Evolutionary conservation across 1,140 invertebrate species (phyloP).

Genomic region (Belonocnema kinseyi): DNA sequence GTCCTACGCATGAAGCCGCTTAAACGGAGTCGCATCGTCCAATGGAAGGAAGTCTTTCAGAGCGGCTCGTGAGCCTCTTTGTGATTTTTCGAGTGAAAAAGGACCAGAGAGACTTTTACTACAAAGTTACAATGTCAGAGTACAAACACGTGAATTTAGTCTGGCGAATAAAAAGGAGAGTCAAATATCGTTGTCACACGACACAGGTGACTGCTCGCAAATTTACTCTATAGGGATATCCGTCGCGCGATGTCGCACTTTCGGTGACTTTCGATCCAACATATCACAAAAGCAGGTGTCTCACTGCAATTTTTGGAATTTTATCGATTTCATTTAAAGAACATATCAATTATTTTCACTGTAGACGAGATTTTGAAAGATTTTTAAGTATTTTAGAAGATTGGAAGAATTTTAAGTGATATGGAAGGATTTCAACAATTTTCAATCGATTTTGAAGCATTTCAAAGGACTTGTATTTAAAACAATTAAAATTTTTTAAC

Average conservation of each 20-base stretch:
- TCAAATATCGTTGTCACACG: constrained; percentile 45
- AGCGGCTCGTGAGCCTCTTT: constrained; percentile 50
- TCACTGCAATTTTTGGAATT: background rate
- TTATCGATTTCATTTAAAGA: background rate
- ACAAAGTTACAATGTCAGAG: constrained; percentile 34
- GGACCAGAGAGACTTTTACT: constrained; percentile 31
- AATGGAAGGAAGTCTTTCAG: constrained; percentile 52
- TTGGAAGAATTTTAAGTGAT: no score
- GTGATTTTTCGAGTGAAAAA: constrained; percentile 52
- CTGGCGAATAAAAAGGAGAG: constrained; percentile 43
- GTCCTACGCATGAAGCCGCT: constrained; percentile 62
- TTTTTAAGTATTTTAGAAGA: no score
- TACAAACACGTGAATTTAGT: constrained; percentile 43
- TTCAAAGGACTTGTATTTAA: no score
- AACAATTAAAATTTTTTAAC: no score
- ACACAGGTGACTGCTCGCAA: constrained; percentile 40
- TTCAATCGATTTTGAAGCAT: no score
- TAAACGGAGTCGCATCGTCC: constrained; percentile 62
- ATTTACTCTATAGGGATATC: constrained; percentile 34
- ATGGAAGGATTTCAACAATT: no score
- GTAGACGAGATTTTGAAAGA: no score
- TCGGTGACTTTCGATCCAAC: background rate
- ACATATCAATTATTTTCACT: no score
- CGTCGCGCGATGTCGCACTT: background rate
- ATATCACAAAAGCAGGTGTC: background rate